phyloP scores from a whole-genome alignment of 2,797 vertebrate genomes.

The Ceyx erithaca region DNA sequence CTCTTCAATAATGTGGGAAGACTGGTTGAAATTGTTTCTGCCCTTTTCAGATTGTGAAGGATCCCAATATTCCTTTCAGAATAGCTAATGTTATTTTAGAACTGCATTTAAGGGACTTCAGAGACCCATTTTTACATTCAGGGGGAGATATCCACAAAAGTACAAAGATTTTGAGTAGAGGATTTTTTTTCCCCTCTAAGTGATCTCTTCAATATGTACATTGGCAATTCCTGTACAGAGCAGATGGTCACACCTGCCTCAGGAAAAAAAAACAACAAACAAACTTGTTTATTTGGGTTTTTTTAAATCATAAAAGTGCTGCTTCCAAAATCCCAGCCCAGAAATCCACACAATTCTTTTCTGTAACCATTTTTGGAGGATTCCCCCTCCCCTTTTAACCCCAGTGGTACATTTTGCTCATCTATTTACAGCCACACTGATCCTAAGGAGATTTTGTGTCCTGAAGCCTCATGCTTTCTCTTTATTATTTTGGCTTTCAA shows the following conservation, averaged over 20 bases:
- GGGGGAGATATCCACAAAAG: background rate
- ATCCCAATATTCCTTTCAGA: background rate
- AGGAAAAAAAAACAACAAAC: background rate
- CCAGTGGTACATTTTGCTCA: background rate
- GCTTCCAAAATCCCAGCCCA: constrained; percentile 3
- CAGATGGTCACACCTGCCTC: background rate
- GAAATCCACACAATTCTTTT: background rate
- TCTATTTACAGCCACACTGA: background rate
- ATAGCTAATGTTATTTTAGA: background rate
- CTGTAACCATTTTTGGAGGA: background rate
- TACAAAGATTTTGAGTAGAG: background rate
- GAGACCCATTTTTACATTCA: background rate
- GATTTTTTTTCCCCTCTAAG: background rate
- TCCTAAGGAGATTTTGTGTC: background rate
- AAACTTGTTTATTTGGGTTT: background rate
- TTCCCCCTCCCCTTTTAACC: background rate
- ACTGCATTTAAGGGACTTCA: background rate
- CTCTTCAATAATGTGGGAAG: background rate
- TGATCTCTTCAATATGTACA: background rate
- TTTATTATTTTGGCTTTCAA: background rate
- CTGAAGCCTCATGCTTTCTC: background rate
- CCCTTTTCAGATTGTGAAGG: background rate
- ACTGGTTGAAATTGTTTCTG: background rate
- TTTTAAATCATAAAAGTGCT: background rate
- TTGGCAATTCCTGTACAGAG: background rate